These are phyloP conservation scores for Nasonovia ribisnigri DNA, from an alignment of 2,888 invertebrate genomes.

Conservation along the genomic window DNA sequence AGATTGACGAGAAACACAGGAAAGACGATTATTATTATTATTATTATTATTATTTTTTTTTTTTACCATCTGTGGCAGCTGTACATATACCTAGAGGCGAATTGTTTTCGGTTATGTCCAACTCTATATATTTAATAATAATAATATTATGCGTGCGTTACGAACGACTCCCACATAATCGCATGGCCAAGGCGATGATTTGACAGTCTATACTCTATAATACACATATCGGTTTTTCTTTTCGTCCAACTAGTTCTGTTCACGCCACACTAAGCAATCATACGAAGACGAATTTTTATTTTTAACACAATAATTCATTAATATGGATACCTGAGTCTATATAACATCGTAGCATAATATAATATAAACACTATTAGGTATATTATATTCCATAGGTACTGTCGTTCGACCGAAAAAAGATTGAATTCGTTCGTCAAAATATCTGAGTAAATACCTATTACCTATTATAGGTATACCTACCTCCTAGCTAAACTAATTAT, in stretches of 20 bases:
- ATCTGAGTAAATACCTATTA: background rate
- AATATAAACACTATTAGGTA: too few species aligned
- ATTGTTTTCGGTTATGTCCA: background rate
- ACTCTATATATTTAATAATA: background rate
- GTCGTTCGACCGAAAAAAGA: background rate
- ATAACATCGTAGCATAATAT: too few species aligned
- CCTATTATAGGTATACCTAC: background rate
- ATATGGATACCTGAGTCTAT: background rate
- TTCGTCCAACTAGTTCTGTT: background rate
- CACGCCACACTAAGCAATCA: background rate
- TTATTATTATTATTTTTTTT: background rate
- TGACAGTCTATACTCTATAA: too few species aligned
- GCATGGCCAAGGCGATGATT: background rate
- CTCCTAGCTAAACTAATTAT: background rate
- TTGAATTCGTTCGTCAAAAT: background rate
- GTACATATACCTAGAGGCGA: background rate
- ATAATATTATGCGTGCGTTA: background rate
- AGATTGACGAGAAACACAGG: background rate
- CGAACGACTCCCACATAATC: conserved; percentile 31
- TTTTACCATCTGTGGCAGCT: background rate
- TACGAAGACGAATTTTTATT: background rate
- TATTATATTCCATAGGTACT: background rate
- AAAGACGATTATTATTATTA: conserved; percentile 18
- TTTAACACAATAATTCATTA: background rate
- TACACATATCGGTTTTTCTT: background rate